Base-by-base conservation (phyloP, 2,888 invertebrate species). In the Parascotia fuliginaria region DNA sequence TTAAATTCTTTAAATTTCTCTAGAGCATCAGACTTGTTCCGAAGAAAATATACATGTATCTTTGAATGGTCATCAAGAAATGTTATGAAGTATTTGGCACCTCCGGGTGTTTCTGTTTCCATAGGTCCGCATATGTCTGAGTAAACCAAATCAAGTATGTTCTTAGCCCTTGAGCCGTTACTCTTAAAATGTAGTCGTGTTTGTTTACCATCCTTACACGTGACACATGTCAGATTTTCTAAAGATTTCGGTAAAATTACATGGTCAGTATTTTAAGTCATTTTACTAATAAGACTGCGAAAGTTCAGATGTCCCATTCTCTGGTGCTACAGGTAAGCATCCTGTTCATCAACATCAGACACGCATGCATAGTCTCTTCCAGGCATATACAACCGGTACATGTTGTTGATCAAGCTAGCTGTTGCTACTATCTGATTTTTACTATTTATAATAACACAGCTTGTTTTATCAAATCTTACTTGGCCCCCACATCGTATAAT, bases 71-170 rank as follows among this genome's bases (percentile, higher is more conserved):
- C 55, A 27, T 58, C 52, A n/a, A 55, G 15, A 24, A 57, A 57
- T 14, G 52, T 55, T 11, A 57, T 3, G 37, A 60, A 63, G 37
- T 63, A 63, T 53, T 16, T 50, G 13, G 42, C 48, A 4, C 42
- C 45, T 3, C 53, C 55, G 2, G 55, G 14, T 6, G 58, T 40
- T 9, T 42, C 31, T 6, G 43, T 52, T 29, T 63, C 59, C 60
- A 59, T 59, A 1, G 42, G 60, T 1, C 56, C 56, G 40, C 60
- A 57, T 12, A 60, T 12, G 34, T 60, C 60, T 5, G 60, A 56
- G 13, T 60, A 52, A 0, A 59, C 31, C 15, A 57, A 15, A 36
- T 54, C 50, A 11, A 58, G 33, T 11, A 37, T 14, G 2, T 13
- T 19, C 7, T 24, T 29, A 29, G 44, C 12, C 11, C 19, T 11